Base-by-base conservation (phyloP, 2,888 invertebrate genomes). In the Rhogogaster chlorosoma region DNA sequence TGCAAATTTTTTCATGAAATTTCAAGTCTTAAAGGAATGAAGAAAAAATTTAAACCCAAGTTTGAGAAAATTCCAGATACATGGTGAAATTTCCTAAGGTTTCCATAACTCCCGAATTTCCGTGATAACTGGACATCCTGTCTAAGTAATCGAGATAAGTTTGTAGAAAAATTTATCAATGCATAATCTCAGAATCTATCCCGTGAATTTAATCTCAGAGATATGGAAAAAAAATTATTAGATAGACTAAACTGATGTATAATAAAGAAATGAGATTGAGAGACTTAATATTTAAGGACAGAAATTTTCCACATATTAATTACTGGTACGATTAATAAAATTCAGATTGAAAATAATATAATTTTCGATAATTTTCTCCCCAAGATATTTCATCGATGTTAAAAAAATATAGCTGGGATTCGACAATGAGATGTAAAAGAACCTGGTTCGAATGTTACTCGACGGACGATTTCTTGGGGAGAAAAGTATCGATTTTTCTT, bases 261-360 rank as follows among this genome's bases (percentile, higher is more conserved):
- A 22, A 36, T 26, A 38, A 36, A n/a, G 49, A 80, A 38, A 10
- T 80, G 36, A 78, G 22, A 80, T 61, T 12, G 61, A 22, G 38
- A 38, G 38, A 22, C 80, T 36, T 61, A 80, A 38, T 7, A 80
- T 80, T 12, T 80, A 61, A 26, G 22, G 61, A 57, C 22, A 80
- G 49, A 57, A 36, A 49, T 36, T 53, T 53, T 61, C 36, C 78
- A 80, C 26, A 61, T 57, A 80, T 36, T 61, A 61, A 22, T 61
- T 9, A 80, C 78, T 80, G 49, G 38, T 61, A 80, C 26, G 57
- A 80, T 80, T 80, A 80, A 61, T 80, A 80, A 36, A 57, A 61
- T 80, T 80, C 38, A 80, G 12, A 38, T 38, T 57, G 29, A 80
- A 80, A 26, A 61, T 61, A 61, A 45, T 22, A 32, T 57, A 49